A percentile compares a stretch with the other conserved stretches of the same genome.
These are phyloP conservation scores for Tyrophagus putrescentiae DNA, from an alignment of 1,140 invertebrate genomes.

Conservation along the genomic window DNA sequence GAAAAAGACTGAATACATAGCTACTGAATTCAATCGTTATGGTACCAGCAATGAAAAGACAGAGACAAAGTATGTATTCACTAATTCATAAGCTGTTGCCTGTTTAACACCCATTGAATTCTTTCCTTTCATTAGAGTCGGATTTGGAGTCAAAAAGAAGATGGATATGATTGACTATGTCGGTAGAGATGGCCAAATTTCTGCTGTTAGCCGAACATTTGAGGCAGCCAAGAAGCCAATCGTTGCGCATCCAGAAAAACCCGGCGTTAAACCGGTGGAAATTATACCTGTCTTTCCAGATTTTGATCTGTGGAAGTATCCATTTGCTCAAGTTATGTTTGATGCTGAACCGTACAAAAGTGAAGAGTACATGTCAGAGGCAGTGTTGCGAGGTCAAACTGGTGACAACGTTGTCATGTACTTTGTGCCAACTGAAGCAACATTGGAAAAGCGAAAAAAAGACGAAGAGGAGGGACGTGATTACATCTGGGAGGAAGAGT, in stretches of 20 bases:
- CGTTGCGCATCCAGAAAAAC: conserved; percentile 86
- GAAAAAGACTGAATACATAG: conserved; percentile 95
- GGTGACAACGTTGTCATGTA: conserved; percentile 98
- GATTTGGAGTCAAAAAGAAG: conserved; percentile 90
- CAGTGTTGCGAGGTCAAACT: conserved; percentile 80
- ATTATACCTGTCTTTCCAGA: conserved; percentile 79
- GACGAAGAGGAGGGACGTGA: conserved; percentile 61
- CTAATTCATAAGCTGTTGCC: not conserved
- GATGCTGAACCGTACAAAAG: conserved; percentile 76
- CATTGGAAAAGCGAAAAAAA: conserved; percentile 63
- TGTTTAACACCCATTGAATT: conserved; percentile 5
- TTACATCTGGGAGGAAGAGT: conserved; percentile 55
- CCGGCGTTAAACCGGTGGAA: conserved; percentile 79
- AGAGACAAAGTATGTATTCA: conserved; percentile 49
- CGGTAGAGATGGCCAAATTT: conserved; percentile 92
- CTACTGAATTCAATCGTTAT: conserved; percentile 87
- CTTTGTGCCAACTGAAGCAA: conserved; percentile 85
- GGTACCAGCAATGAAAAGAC: conserved; percentile 81
- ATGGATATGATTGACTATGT: conserved; percentile 88
- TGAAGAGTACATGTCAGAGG: conserved; percentile 87
- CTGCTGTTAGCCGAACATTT: conserved; percentile 95
- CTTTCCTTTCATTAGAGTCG: conserved; percentile 52
- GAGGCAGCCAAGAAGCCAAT: conserved; percentile 68
- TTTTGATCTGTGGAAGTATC: conserved; percentile 92
- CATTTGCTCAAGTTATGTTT: conserved; percentile 95